Evolutionary conservation across 2,113 vertebrate species (phyloP), one percentile per base, ranked within the genome.

Genomic region (Corythornis madagascariensis): DNA sequence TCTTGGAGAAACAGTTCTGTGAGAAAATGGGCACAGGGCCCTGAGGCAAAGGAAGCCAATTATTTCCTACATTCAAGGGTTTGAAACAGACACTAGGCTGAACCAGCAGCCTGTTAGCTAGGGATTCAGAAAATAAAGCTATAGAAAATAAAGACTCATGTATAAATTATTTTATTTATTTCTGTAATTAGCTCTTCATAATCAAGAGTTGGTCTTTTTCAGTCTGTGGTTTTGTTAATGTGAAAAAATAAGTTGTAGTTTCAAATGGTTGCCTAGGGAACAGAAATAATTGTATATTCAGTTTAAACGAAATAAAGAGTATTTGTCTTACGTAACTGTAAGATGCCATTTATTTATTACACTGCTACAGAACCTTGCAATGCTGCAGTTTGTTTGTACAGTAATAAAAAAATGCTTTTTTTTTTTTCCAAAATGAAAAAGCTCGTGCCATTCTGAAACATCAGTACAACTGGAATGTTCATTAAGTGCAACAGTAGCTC

Each of bases 161-260:
- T 98, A 98, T 97, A 98, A 98, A 97, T 98, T 98, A 98, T 98
- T 98, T 98, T 98, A 98, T 98, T 98, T 98, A 98, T 98, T 98
- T 97, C 91, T 97, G 97, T 98, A 98, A 97, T 98, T 98, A 98
- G 97, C 95, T 96, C 95, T 97, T 97, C 97, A 97, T 96, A 96
- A 97, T 97, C 97, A 97, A 97, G 94, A 97, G 94, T 97, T 92
- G 97, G 97, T 97, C 96, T 98, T 98, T 97, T 98, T 94, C 97
- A 86, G 64, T 97, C 97, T 96, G 96, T 96, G 88, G 94, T 97
- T 98, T 97, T 97, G 97, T 98, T 98, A 97, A 97, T 72, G 96
- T 98, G 97, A 97, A 93, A 93, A 97, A 96, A 94, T 59, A 95
- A 97, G 93, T 94, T 97, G 97, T 98, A 97, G 97, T 97, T 97